Percentiles rank a stretch among this genome's conserved stretches.
Evolutionary conservation across 2,113 vertebrate species (phyloP).

Genomic region (Psammodynastes pulverulentus): DNA sequence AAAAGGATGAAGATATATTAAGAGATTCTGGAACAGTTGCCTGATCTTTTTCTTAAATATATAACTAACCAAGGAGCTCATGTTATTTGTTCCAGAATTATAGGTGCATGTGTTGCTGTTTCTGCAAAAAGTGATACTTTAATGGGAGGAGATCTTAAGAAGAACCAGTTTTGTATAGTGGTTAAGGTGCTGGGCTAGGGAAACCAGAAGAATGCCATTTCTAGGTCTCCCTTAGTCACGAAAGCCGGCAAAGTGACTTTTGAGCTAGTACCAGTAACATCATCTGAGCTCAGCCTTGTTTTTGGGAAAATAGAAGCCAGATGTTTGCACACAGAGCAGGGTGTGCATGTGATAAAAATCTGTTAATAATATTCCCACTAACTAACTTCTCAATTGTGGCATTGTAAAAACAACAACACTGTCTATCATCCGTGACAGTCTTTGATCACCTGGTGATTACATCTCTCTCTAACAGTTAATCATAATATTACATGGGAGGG

Average conservation of each 20-base stretch:
- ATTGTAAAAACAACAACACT: background rate
- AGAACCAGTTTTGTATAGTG: background rate
- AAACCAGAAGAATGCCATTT: background rate
- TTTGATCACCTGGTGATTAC: background rate
- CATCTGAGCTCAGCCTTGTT: background rate
- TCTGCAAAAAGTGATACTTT: fast-evolving
- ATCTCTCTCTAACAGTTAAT: background rate
- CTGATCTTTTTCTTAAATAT: conserved; percentile 43
- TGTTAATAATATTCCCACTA: background rate
- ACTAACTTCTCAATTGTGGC: background rate
- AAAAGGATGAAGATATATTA: conserved; percentile 17
- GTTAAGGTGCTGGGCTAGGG: background rate
- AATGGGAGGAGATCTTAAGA: background rate
- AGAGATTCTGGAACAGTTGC: background rate
- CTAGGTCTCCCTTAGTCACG: background rate
- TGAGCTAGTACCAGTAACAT: too few relatives aligned
- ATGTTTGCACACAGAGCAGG: background rate
- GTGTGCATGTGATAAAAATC: background rate
- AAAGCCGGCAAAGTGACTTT: background rate
- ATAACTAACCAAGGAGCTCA: conserved; percentile 23
- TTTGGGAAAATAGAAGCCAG: background rate
- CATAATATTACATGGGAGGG: background rate
- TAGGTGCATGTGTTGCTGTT: background rate
- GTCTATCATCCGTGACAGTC: background rate
- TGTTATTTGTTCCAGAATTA: background rate